Evolutionary conservation across 2,113 vertebrate genomes (phyloP), one percentile per base, ranked within the genome.

Genomic region (Aphyosemion australe): DNA sequence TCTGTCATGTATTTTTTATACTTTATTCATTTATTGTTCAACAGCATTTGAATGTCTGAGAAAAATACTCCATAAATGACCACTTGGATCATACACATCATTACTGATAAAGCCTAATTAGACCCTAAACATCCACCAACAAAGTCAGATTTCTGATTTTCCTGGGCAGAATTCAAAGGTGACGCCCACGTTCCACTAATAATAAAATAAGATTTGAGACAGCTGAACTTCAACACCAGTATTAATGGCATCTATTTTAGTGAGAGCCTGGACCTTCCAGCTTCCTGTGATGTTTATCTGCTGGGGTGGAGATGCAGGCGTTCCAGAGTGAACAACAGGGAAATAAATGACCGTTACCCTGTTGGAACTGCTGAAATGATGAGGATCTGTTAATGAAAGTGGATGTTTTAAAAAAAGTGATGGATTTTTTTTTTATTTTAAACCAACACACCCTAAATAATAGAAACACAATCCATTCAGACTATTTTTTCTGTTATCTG

Each of bases 201-300:
- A 37, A 61, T 71, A 68, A 69, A 57, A 60, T 65, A 78, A 56
- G 57, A 63, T 66, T 49, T 14, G 46, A 6, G 12, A 34, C 65
- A 34, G 39, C 16, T 6, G 31, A 32, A 42, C 26, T 58, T 65
- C 57, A 39, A 0, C 41, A 55, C 62, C 79, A 61, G 77, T 77
- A 76, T 82, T 79, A 84, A 81, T 70, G 64, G 54, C 49, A 39
- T 12, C 76, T 86, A 82, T 84, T 87, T 82, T 34, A 72, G 84
- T 65, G 39, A 69, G 50, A 69, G 67, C 37, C 32, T 32, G 18
- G 43, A 54, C 65, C 43, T 52, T 69, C 59, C 74, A 74, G 78
- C 86, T 89, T 89, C 88, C 88, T 87, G 74, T 66, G 88, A 88
- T 89, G 74, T 84, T 76, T 79, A 89, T 90, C 87, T 83, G 75